A percentile compares a stretch with the other conserved stretches of the same genome.
phyloP scores from a whole-genome alignment of 2,888 invertebrate genomes.

The Neria commutata region DNA sequence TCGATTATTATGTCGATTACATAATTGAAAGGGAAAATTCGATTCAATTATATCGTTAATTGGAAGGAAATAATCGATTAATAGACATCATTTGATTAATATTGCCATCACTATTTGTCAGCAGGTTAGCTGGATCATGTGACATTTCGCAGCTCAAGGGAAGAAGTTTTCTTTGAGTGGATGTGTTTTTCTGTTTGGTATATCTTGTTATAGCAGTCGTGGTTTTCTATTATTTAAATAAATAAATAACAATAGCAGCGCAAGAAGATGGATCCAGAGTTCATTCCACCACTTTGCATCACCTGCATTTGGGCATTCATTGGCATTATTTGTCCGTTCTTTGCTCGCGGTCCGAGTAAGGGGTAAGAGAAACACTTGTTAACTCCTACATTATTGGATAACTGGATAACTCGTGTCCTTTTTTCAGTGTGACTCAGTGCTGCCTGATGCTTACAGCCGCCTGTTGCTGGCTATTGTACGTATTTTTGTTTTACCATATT shows the following conservation, averaged over 20 bases:
- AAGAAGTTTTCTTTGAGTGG: background rate
- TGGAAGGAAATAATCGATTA: too few species aligned
- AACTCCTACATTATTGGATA: background rate
- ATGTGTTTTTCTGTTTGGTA: background rate
- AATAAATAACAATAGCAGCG: background rate
- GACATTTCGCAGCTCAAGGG: background rate
- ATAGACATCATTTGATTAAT: too few species aligned
- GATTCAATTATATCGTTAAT: too few species aligned
- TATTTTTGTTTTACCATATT: constrained; percentile 23
- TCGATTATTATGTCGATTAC: too few species aligned
- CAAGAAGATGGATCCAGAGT: constrained; percentile 54
- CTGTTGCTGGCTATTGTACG: constrained; percentile 60
- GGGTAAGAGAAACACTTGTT: constrained; percentile 42
- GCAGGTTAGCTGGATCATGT: background rate
- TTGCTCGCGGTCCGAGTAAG: constrained; percentile 57
- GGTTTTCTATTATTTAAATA: background rate
- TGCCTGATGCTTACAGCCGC: constrained; percentile 58
- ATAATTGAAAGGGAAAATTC: too few species aligned
- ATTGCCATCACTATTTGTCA: too few species aligned
- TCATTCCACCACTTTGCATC: constrained; percentile 50
- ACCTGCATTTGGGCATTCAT: constrained; percentile 56
- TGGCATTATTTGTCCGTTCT: constrained; percentile 55
- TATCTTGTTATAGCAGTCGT: background rate
- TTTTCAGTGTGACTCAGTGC: constrained; percentile 53
- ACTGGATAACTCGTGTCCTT: constrained; percentile 4